These are phyloP conservation scores for Ptychodera flava DNA, from an alignment of 35 echinoderm and acorn worm species.

Conservation along the genomic window DNA sequence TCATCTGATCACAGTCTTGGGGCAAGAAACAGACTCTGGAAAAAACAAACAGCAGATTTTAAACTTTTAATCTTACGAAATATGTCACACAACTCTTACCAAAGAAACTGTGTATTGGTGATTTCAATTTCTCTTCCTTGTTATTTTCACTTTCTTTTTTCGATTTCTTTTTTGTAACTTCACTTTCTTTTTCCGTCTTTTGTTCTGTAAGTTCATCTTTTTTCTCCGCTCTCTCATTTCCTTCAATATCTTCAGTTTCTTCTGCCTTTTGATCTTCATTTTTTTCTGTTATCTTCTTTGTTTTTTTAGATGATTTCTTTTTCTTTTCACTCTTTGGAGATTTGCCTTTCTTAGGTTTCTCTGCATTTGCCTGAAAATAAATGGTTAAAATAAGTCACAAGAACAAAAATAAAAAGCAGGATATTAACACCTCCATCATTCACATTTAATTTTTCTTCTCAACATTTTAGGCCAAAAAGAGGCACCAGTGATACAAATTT, in stretches of 20 bases:
- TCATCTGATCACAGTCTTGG: no score
- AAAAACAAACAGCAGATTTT: no score
- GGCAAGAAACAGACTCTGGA: no score
- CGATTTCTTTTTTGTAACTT: background rate
- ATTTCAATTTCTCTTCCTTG: background rate
- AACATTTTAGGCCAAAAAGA: no score
- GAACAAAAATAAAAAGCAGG: no score
- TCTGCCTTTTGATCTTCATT: background rate
- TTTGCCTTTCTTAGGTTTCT: conserved; percentile 5
- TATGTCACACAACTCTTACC: no score
- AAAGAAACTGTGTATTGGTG: conserved; percentile 2
- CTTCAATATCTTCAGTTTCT: background rate
- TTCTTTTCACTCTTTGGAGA: background rate
- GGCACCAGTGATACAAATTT: no score
- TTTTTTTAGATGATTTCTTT: conserved; percentile 35
- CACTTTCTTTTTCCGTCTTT: background rate
- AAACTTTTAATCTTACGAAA: no score
- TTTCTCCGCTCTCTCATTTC: background rate
- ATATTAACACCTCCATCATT: no score
- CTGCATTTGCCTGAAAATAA: background rate
- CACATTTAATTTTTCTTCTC: no score
- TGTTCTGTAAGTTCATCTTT: background rate
- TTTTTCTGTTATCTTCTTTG: background rate
- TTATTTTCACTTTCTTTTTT: conserved; percentile 4
- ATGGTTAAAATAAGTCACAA: no score